phyloP scores from a whole-genome alignment of 2,888 invertebrate species.

The Netelia inedita region DNA sequence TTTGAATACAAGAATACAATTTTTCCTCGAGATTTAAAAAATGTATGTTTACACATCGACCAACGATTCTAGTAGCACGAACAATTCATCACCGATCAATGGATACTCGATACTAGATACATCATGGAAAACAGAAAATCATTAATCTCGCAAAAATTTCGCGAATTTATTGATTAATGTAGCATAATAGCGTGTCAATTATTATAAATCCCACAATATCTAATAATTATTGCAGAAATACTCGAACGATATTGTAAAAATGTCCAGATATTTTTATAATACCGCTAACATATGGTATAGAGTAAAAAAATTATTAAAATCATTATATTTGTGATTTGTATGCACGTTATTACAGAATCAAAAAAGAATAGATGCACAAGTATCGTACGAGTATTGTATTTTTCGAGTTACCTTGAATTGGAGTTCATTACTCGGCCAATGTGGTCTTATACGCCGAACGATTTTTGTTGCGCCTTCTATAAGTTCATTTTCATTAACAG shows the following conservation, averaged over 20 bases:
- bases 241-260: neutral
- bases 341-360: neutral
- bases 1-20: no score
- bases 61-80: no score
- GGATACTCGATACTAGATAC: no score
- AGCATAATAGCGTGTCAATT: neutral
- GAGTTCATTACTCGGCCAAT: slow-evolving; percentile 89
- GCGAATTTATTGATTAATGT: neutral
- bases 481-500: slow-evolving; percentile 89
- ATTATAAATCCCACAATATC: neutral
- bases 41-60: no score
- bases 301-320: no score
- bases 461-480: slow-evolving; percentile 89
- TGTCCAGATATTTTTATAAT: neutral
- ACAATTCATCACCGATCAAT: no score
- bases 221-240: neutral
- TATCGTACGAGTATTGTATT: neutral
- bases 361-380: neutral
- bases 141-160: no score
- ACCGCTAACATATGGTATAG: neutral
- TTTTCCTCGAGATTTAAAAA: no score
- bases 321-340: neutral
- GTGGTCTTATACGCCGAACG: slow-evolving; percentile 89
- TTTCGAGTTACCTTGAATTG: slow-evolving; percentile 89
- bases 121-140: no score